phyloP scores from a whole-genome alignment of 2,888 invertebrate genomes.

The Xestia rhomboidea region DNA sequence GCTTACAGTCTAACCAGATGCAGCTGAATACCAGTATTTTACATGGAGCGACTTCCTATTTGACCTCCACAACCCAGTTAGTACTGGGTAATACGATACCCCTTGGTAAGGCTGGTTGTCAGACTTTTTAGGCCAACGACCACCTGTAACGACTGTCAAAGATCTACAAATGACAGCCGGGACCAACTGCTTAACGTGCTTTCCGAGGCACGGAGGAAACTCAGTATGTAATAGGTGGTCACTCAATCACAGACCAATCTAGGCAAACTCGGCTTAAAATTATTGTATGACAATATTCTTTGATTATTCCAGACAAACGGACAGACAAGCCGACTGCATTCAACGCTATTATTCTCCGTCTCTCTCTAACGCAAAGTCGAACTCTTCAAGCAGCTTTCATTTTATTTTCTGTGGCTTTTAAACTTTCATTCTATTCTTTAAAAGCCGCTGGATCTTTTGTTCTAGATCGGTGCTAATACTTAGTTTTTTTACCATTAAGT shows the following conservation, averaged over 20 bases:
- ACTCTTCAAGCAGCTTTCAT: slow-evolving; percentile 26
- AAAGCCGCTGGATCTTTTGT: slow-evolving; percentile 36
- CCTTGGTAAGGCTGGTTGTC: not conserved
- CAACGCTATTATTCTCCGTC: not conserved
- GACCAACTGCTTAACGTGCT: not conserved
- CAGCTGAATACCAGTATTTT: not conserved
- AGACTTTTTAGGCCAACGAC: not conserved
- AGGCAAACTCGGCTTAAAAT: too few relatives aligned
- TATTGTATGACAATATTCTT: not conserved
- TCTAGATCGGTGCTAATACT: slow-evolving; percentile 14
- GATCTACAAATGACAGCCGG: not conserved
- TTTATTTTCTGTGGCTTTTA: slow-evolving; percentile 47
- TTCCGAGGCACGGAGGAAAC: not conserved
- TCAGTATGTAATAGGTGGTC: not conserved
- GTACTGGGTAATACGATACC: not conserved
- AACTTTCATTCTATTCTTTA: slow-evolving; percentile 29
- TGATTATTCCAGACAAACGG: not conserved
- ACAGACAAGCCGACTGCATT: not conserved
- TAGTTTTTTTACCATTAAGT: slow-evolving; percentile 27
- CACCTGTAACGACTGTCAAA: not conserved
- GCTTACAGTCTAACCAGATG: too few relatives aligned
- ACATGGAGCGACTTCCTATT: not conserved
- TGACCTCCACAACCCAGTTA: not conserved
- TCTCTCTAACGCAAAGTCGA: slow-evolving; percentile 21
- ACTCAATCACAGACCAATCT: not conserved